phyloP scores from a whole-genome alignment of 2,113 vertebrate species.

The Mirza zaza region DNA sequence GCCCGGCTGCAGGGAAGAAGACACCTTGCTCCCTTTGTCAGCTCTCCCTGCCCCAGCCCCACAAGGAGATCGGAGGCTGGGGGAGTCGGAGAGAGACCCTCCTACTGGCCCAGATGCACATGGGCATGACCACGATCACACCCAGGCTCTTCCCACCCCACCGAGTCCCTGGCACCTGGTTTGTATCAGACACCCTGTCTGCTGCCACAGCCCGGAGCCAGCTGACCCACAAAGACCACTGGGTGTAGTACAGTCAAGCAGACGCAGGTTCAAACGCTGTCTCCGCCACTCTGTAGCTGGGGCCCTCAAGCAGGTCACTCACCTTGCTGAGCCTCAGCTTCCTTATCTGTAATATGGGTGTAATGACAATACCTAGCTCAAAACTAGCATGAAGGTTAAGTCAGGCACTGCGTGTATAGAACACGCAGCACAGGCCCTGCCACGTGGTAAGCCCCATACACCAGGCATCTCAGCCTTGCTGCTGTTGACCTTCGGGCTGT shows the following conservation, averaged over 20 bases:
- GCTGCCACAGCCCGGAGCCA: neutral
- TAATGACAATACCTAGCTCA: neutral
- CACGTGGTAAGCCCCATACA: no score
- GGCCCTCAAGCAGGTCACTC: neutral
- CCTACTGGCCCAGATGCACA: neutral
- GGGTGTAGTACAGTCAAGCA: neutral
- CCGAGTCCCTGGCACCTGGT: neutral
- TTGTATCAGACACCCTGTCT: neutral
- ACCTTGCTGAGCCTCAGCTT: neutral
- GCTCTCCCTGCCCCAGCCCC: neutral
- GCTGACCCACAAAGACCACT: neutral
- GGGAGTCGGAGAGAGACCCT: neutral
- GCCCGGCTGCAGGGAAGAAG: neutral
- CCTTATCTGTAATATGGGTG: neutral
- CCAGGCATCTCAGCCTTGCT: neutral
- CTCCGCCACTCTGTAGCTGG: neutral
- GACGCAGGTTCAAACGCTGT: neutral
- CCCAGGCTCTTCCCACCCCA: neutral
- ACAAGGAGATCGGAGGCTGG: neutral
- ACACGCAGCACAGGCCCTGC: neutral
- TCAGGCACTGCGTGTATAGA: neutral
- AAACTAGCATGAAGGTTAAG: neutral
- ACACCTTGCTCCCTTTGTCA: neutral
- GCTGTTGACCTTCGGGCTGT: neutral
- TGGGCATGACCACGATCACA: neutral